These are phyloP conservation scores for Dendrocopos noguchii DNA, from an alignment of 2,113 vertebrate species.

Conservation along the genomic window DNA sequence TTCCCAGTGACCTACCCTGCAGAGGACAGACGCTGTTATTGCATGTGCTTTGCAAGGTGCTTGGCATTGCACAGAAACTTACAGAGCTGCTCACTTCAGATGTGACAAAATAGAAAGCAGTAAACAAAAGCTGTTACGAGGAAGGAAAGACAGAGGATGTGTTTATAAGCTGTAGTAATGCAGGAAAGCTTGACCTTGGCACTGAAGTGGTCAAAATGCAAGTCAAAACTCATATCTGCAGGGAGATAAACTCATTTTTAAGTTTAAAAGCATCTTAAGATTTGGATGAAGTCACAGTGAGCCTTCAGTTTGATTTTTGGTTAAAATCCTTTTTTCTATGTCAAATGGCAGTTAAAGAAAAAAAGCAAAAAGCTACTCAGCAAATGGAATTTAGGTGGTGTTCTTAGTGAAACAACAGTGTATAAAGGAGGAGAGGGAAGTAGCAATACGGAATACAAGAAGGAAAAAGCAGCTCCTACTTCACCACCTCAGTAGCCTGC, in stretches of 20 bases:
- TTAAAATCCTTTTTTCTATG: background rate
- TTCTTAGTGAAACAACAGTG: background rate
- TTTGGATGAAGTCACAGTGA: background rate
- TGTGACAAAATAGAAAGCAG: background rate
- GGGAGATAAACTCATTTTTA: background rate
- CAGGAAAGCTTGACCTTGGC: background rate
- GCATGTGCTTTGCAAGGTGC: background rate
- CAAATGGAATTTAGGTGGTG: accelerated
- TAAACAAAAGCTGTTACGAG: background rate
- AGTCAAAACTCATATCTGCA: background rate
- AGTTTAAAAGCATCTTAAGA: background rate
- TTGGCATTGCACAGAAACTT: background rate
- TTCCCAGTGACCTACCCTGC: background rate
- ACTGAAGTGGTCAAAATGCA: background rate
- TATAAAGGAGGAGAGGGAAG: background rate
- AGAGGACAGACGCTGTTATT: background rate
- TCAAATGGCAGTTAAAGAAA: background rate
- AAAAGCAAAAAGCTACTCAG: background rate
- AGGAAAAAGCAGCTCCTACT: background rate
- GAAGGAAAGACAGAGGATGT: background rate
- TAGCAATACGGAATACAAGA: background rate
- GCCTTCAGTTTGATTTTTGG: accelerated
- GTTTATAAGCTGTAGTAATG: background rate
- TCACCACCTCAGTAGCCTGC: background rate
- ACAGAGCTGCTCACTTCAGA: background rate